These are phyloP conservation scores for Craniophora ligustri DNA, from an alignment of 2,888 invertebrate species.

Conservation along the genomic window DNA sequence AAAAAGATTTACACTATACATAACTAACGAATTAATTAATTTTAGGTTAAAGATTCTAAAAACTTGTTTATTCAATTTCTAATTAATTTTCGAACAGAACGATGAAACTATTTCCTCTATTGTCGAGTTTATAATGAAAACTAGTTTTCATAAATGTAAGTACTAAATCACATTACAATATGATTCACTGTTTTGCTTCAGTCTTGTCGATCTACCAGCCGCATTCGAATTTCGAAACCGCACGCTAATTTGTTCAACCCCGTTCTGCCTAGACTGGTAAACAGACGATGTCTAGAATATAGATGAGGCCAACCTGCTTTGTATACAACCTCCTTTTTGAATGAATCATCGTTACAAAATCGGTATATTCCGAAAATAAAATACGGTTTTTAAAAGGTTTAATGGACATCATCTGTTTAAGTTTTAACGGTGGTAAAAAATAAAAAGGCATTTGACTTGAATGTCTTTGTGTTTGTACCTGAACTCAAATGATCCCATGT, in stretches of 20 bases:
- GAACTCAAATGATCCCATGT: slow-evolving; percentile 4
- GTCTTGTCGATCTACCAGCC: slow-evolving; percentile 29
- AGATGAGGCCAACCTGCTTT: slow-evolving; percentile 50
- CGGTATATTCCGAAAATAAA: slow-evolving; percentile 24
- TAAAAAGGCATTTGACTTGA: slow-evolving; percentile 28
- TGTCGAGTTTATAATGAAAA: too few relatives aligned
- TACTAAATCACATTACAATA: not conserved
- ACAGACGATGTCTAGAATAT: slow-evolving; percentile 49
- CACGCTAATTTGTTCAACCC: slow-evolving; percentile 68
- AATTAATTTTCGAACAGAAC: too few relatives aligned
- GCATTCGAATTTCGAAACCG: slow-evolving; percentile 55
- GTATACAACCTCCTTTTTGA: slow-evolving; percentile 45
- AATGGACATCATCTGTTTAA: slow-evolving; percentile 27
- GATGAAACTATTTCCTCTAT: too few relatives aligned
- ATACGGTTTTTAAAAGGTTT: slow-evolving; percentile 36
- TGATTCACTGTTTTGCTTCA: not conserved
- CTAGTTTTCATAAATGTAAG: not conserved
- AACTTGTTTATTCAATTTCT: too few relatives aligned
- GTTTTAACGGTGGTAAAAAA: slow-evolving; percentile 26
- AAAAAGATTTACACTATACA: too few relatives aligned
- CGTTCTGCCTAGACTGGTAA: slow-evolving; percentile 54
- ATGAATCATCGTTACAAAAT: slow-evolving; percentile 46
- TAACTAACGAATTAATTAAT: too few relatives aligned
- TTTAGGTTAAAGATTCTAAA: too few relatives aligned
- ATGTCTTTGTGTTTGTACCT: slow-evolving; percentile 9